Percentiles rank a stretch among this genome's conserved stretches.
Conservation (phyloP, 1,140 invertebrate genomes). For the Lepidurus apus region DNA sequence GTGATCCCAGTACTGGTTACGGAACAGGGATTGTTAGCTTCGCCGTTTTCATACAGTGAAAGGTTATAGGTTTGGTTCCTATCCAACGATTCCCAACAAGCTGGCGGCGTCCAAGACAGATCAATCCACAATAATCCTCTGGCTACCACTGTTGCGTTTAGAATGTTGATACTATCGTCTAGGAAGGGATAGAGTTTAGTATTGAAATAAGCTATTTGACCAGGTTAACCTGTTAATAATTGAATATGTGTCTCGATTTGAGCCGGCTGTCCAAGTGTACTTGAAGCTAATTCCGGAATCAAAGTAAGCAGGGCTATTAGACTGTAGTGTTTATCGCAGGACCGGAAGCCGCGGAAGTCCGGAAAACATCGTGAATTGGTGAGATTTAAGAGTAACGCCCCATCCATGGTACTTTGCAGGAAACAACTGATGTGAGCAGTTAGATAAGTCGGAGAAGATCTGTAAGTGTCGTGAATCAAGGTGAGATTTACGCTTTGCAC, state of each 20-base stretch:
- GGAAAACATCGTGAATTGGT: too few relatives aligned
- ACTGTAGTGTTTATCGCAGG: too few relatives aligned
- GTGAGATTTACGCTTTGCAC: not conserved
- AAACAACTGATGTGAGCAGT: not conserved
- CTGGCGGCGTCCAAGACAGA: not conserved
- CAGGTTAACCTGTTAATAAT: too few relatives aligned
- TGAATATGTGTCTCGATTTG: not conserved
- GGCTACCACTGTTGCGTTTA: not conserved
- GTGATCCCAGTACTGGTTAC: not conserved
- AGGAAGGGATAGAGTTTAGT: too few relatives aligned
- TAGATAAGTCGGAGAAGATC: not conserved
- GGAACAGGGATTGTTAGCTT: not conserved
- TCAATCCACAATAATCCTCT: not conserved
- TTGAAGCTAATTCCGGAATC: too few relatives aligned
- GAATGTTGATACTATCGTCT: not conserved
- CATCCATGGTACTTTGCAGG: not conserved
- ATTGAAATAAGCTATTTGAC: too few relatives aligned
- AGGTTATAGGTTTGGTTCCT: not conserved
- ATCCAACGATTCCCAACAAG: not conserved
- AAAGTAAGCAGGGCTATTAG: too few relatives aligned
- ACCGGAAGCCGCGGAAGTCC: too few relatives aligned
- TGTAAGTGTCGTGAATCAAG: not conserved
- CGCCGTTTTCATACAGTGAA: not conserved
- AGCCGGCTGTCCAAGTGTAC: not conserved
- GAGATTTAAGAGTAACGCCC: not conserved